Evolutionary conservation across 2,888 invertebrate genomes (phyloP).

Genomic region (Miltochrista miniata): DNA sequence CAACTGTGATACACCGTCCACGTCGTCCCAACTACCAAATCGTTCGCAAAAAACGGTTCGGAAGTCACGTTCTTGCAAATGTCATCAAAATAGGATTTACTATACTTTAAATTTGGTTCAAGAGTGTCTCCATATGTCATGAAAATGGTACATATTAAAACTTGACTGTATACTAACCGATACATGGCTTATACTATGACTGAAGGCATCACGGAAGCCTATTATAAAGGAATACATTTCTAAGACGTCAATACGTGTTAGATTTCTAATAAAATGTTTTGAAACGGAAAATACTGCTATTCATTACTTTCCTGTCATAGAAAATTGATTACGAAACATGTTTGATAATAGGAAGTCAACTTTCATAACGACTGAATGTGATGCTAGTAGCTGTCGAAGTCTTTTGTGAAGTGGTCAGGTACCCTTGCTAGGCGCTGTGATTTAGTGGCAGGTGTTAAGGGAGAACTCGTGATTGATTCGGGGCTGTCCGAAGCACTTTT

Average conservation of each 20-base stretch:
- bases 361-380: not conserved
- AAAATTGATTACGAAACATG: not conserved
- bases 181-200: not conserved
- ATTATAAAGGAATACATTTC: not conserved
- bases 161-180: not conserved
- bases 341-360: not conserved
- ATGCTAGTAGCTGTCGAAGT: too few relatives aligned
- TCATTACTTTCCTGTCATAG: not conserved
- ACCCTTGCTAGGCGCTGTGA: too few relatives aligned
- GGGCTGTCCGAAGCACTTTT: too few relatives aligned
- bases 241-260: not conserved
- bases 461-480: too few relatives aligned
- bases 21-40: not conserved
- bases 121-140: not conserved
- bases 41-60: not conserved
- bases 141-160: not conserved
- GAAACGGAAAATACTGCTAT: constrained; percentile 1
- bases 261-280: constrained; percentile 1
- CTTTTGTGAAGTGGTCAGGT: too few relatives aligned
- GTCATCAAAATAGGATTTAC: not conserved
- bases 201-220: not conserved
- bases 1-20: constrained; percentile 6
- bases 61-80: not conserved
- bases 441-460: too few relatives aligned
- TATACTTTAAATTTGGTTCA: not conserved